Evolutionary conservation across 1,140 invertebrate genomes (phyloP).

Genomic region (Papilio xuthus): DNA sequence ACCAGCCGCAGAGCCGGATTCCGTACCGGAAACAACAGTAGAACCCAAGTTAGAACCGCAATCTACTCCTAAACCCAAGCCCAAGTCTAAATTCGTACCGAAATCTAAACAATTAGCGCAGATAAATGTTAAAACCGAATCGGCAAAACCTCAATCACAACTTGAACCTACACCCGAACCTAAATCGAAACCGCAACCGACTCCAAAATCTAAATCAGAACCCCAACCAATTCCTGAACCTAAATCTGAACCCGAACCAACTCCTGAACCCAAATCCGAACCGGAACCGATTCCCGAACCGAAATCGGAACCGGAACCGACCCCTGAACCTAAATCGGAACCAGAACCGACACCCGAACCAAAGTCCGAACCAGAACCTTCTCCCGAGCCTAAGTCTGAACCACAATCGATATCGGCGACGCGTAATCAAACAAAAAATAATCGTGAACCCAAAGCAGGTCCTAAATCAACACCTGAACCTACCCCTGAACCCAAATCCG

Average conservation of each 20-base stretch:
- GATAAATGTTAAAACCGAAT: conserved; percentile 38
- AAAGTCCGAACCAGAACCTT: conserved; percentile 60
- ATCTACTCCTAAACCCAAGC: conserved; percentile 72
- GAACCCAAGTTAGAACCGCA: conserved; percentile 63
- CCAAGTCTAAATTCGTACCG: conserved; percentile 77
- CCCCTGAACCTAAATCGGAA: conserved; percentile 66
- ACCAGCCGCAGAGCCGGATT: conserved; percentile 46
- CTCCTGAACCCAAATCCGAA: conserved; percentile 67
- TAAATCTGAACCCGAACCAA: conserved; percentile 50
- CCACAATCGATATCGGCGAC: conserved; percentile 60
- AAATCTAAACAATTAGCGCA: conserved; percentile 64
- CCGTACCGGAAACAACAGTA: conserved; percentile 54
- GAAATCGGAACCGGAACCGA: conserved; percentile 64
- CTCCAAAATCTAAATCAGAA: conserved; percentile 68
- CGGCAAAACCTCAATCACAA: conserved; percentile 67
- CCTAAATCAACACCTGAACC: conserved; percentile 48
- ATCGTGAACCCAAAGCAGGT: background rate
- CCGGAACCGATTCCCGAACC: conserved; percentile 70
- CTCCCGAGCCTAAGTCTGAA: conserved; percentile 68
- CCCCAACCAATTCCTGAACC: conserved; percentile 49
- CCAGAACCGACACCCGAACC: conserved; percentile 61
- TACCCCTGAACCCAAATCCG: conserved; percentile 58
- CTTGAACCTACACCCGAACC: conserved; percentile 57
- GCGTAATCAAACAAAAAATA: conserved; percentile 11
- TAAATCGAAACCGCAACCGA: conserved; percentile 46